Conservation (phyloP, 35 echinoderm and acorn worm genomes). For the Ophioderma brevispina region DNA sequence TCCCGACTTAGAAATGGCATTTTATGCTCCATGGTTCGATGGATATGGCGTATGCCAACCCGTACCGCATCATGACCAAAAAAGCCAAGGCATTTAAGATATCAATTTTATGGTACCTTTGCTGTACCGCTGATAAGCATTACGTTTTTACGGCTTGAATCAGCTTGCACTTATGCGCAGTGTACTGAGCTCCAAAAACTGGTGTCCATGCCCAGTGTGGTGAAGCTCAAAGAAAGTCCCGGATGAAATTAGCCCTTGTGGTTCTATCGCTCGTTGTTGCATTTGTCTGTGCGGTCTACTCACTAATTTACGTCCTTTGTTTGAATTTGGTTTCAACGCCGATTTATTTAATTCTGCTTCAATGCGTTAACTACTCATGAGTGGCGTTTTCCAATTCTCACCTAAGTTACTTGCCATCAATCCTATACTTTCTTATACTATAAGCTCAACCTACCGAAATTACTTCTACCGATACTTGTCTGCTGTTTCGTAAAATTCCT, state of each 20-base stretch:
- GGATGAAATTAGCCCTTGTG: not conserved
- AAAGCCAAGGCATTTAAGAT: not conserved
- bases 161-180: not conserved
- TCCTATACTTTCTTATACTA: not conserved
- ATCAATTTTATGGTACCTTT: not conserved
- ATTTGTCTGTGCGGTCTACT: not conserved
- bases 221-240: not conserved
- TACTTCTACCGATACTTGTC: not conserved
- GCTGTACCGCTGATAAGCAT: not conserved
- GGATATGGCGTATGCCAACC: not conserved
- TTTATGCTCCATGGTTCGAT: not conserved
- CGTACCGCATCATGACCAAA: not conserved
- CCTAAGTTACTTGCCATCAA: not conserved
- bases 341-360: not conserved
- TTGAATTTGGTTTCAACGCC: not conserved
- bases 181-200: not conserved
- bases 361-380: not conserved
- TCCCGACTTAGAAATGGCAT: not conserved
- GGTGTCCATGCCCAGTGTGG: not conserved
- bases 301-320: not conserved
- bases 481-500: not conserved
- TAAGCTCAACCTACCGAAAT: not conserved
- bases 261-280: not conserved
- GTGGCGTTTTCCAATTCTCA: conserved; percentile 1
- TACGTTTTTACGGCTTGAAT: not conserved